Conservation (phyloP, 2,797 vertebrate species). For the Diplodus puntazzo region DNA sequence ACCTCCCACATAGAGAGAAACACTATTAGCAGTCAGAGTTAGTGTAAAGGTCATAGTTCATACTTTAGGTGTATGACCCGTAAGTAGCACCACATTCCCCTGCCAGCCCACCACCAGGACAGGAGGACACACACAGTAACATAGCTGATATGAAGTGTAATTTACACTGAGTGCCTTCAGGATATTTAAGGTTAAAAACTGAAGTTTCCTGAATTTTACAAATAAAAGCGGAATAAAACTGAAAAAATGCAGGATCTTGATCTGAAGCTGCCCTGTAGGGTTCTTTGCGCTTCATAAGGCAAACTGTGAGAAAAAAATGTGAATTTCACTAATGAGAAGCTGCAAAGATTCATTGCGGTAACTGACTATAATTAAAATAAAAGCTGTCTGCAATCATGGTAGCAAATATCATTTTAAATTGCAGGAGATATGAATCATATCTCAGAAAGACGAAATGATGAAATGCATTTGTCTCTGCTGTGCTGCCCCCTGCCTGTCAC, state of each 20-base stretch:
- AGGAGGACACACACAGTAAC: slow-evolving; percentile 39
- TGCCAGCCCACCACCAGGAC: slow-evolving; percentile 51
- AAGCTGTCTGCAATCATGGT: slow-evolving; percentile 22
- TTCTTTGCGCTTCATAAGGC: slow-evolving; percentile 12
- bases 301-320: slow-evolving; percentile 4
- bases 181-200: slow-evolving; percentile 8
- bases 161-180: slow-evolving; percentile 7
- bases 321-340: neutral
- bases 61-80: slow-evolving; percentile 52
- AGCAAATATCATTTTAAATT: slow-evolving; percentile 22
- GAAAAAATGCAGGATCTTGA: slow-evolving; percentile 14
- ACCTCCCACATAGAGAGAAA: slow-evolving; percentile 35
- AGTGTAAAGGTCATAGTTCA: slow-evolving; percentile 69
- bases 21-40: slow-evolving; percentile 52
- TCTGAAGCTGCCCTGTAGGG: slow-evolving; percentile 57
- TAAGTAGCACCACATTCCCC: slow-evolving; percentile 75
- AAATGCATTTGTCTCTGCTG: slow-evolving; percentile 58
- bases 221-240: neutral
- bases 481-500: slow-evolving; percentile 76
- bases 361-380: slow-evolving; percentile 13
- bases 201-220: slow-evolving; percentile 10
- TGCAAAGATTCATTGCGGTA: slow-evolving; percentile 5
- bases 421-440: slow-evolving; percentile 14
- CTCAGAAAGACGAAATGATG: slow-evolving; percentile 17
- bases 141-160: slow-evolving; percentile 8